Base-by-base conservation (phyloP, 2,113 vertebrate species). In the Odontophorus gujanensis region DNA sequence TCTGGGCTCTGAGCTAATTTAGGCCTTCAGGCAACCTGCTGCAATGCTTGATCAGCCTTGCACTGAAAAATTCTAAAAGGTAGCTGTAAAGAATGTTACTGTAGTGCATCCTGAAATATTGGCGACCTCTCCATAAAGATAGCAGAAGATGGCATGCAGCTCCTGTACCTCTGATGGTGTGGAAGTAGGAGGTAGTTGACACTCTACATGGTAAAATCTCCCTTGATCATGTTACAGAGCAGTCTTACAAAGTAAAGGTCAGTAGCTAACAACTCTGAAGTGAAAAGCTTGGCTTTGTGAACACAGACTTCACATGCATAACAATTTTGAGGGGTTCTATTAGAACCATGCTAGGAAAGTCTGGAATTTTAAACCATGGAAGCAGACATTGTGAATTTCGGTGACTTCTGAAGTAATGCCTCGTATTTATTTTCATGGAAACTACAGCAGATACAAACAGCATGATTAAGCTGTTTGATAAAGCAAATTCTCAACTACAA, bases 61-160 rank as follows among this genome's bases (percentile, higher is more conserved):
- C 18, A 62, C 61, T 28, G 11, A 9, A 3, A 32, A 45, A 53
- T 61, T 34, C 47, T 68, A 65, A 26, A 5, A 8, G 7, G 19
- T 76, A 22, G 3, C 24, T 71, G 0, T 63, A 34, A 59, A 30
- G 24, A 66, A 9, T 30, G 55, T 22, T 34, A 10, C 9, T 66
- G 7, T 9, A 25, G 30, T 2, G 9, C 32, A 66, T 7, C 10
- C 1, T 0, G 15, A 69, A 26, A 2, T 58, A 34, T 7, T 89
- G 65, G 30, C 87, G 45, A 9, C 32, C 4, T 38, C 63, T 18
- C 50, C 30, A 7, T 26, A 69, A 38, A 1, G 3, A 7, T 3
- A 65, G 45, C 68, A 80, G 28, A 65, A 59, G 20, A 48, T 5
- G 7, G 6, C 34, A 11, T 53, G 18, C 13, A 53, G 11, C 9